phyloP scores from a whole-genome alignment of 2,888 invertebrate genomes.

The Diadegma fenestrale region DNA sequence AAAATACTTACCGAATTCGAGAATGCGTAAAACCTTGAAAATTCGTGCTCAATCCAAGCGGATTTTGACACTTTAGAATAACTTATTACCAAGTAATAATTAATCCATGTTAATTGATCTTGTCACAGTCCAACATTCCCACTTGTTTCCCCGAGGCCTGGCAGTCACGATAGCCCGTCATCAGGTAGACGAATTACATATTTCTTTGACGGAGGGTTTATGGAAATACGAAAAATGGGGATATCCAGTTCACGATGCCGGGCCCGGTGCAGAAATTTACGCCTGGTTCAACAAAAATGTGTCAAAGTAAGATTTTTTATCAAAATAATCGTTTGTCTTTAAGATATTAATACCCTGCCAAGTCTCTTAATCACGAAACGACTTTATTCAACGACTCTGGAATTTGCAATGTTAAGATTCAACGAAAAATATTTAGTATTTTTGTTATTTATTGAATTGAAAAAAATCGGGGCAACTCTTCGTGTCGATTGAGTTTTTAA shows the following conservation, averaged over 20 bases:
- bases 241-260: slow-evolving; percentile 94
- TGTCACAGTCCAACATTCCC: slow-evolving; percentile 91
- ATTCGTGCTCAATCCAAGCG: not conserved
- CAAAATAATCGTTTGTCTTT: not conserved
- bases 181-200: slow-evolving; percentile 95
- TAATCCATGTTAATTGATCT: slow-evolving; percentile 1
- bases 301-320: slow-evolving; percentile 74
- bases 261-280: slow-evolving; percentile 97
- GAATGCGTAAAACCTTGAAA: not conserved
- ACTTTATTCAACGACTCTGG: too few species aligned
- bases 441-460: too few species aligned
- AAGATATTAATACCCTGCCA: too few species aligned
- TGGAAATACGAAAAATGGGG: slow-evolving; percentile 98
- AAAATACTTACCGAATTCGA: not conserved
- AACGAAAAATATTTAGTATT: too few species aligned
- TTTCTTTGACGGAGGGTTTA: slow-evolving; percentile 96
- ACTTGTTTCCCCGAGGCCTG: slow-evolving; percentile 94
- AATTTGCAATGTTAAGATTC: too few species aligned
- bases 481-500: too few species aligned
- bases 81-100: not conserved
- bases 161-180: slow-evolving; percentile 95
- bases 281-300: slow-evolving; percentile 92
- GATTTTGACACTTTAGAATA: not conserved
- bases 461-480: too few species aligned
- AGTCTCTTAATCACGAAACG: too few species aligned